These are phyloP conservation scores for Syncerus caffer DNA, from an alignment of 2,797 vertebrate species.

Conservation along the genomic window DNA sequence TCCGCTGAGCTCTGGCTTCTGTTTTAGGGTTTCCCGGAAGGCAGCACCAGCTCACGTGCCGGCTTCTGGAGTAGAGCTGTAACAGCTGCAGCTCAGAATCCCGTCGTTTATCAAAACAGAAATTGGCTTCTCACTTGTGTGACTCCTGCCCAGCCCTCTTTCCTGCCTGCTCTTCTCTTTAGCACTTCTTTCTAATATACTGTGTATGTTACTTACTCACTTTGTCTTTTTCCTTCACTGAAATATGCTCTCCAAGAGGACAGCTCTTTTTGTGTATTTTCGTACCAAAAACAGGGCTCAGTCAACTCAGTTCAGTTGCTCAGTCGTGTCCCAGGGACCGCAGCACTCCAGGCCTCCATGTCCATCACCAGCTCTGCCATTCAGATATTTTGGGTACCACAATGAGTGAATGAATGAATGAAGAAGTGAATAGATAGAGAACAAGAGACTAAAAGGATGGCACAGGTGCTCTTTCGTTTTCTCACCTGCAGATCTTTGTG, in stretches of 20 bases:
- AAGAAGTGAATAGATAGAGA: too few species aligned
- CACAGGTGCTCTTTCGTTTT: background rate
- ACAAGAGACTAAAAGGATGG: background rate
- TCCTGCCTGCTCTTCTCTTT: background rate
- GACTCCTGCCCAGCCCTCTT: rapidly evolving
- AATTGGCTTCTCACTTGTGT: too few species aligned
- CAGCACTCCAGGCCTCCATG: background rate
- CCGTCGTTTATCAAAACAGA: background rate
- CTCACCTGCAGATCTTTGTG: background rate
- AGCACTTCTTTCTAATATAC: background rate
- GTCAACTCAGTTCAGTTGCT: background rate
- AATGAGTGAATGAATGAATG: too few species aligned
- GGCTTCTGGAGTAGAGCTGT: background rate
- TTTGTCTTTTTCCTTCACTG: background rate
- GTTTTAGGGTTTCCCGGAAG: background rate
- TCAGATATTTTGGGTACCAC: too few species aligned
- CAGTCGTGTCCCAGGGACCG: background rate
- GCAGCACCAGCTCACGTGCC: background rate
- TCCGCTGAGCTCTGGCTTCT: background rate
- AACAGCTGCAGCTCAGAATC: background rate
- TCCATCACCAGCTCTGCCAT: background rate
- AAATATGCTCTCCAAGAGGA: background rate
- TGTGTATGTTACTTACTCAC: rapidly evolving
- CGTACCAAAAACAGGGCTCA: background rate
- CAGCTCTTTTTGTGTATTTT: background rate